Percentiles rank a stretch among this genome's conserved stretches.
phyloP scores from a whole-genome alignment of 1,140 invertebrate genomes.

The Plectus sambesii region DNA sequence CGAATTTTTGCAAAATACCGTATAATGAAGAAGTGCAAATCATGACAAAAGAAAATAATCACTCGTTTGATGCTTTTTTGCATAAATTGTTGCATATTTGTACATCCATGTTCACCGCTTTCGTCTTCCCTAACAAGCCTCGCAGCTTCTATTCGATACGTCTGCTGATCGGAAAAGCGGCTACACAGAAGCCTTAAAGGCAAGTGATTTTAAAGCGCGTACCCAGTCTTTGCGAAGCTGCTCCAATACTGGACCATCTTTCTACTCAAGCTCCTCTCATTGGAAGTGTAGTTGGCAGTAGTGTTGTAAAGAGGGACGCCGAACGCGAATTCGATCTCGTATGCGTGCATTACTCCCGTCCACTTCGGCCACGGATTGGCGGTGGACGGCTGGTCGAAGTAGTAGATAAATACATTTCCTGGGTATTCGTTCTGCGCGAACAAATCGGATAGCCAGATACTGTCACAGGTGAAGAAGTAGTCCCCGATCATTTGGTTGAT shows the following conservation, averaged over 20 bases:
- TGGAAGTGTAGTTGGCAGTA: constrained; percentile 34
- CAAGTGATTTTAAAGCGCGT: constrained; percentile 10
- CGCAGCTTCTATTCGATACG: constrained; percentile 3
- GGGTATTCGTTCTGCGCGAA: constrained; percentile 23
- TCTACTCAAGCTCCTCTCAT: constrained; percentile 25
- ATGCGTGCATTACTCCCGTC: constrained; percentile 89
- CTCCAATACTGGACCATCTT: constrained; percentile 39
- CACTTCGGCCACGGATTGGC: constrained; percentile 81
- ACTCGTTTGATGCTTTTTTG: constrained; percentile 6
- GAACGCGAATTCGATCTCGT: constrained; percentile 61
- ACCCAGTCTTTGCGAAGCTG: constrained; percentile 39
- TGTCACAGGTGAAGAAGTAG: constrained; percentile 44
- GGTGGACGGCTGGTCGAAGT: constrained; percentile 42
- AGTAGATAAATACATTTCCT: constrained; percentile 41
- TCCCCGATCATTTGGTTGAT: constrained; percentile 44
- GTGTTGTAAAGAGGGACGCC: constrained; percentile 42
- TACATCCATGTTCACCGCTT: constrained; percentile 1
- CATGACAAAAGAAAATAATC: neutral
- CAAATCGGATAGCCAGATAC: constrained; percentile 42
- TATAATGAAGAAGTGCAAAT: constrained; percentile 3
- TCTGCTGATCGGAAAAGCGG: too few species aligned
- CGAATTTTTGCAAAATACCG: constrained; percentile 12
- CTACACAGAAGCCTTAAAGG: constrained; percentile 13
- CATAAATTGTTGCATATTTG: too few species aligned
- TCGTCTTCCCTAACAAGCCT: neutral